A percentile compares a stretch with the other conserved stretches of the same genome.
phyloP scores from a whole-genome alignment of 2,113 vertebrate species.

The Alces alces region DNA sequence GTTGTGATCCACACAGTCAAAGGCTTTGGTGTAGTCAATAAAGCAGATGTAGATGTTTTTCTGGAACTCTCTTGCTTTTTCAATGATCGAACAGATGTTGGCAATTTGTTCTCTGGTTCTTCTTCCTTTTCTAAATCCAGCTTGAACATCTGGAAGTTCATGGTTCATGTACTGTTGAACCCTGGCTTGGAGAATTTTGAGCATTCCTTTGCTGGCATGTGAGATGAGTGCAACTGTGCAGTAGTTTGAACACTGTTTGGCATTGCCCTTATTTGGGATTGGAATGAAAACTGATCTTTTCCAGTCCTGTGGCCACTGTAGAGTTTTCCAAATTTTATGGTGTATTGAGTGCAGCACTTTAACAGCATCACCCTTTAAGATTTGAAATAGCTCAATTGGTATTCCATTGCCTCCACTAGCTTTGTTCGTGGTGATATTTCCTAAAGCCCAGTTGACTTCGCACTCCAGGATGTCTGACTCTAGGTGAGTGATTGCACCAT shows the following conservation, averaged over 20 bases:
- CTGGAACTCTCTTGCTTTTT: neutral
- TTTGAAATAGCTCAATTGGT: neutral
- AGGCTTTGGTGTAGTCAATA: neutral
- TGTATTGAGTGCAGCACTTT: neutral
- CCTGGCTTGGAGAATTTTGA: neutral
- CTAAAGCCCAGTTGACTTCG: neutral
- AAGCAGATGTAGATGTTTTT: neutral
- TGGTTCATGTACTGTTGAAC: neutral
- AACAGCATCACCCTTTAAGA: neutral
- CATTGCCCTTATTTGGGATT: neutral
- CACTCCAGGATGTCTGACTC: neutral
- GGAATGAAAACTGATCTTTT: neutral
- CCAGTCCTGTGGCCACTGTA: neutral
- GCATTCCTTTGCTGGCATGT: neutral
- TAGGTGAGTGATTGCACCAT: neutral
- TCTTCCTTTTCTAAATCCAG: neutral
- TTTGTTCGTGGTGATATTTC: neutral
- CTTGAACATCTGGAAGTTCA: neutral
- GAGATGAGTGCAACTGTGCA: neutral
- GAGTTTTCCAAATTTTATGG: neutral
- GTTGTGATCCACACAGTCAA: neutral
- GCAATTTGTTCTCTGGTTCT: neutral
- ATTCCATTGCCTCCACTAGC: too few species aligned
- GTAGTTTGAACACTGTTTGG: neutral
- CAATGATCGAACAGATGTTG: neutral